phyloP scores from a whole-genome alignment of 2,113 vertebrate genomes.

The Cebidichthys violaceus region DNA sequence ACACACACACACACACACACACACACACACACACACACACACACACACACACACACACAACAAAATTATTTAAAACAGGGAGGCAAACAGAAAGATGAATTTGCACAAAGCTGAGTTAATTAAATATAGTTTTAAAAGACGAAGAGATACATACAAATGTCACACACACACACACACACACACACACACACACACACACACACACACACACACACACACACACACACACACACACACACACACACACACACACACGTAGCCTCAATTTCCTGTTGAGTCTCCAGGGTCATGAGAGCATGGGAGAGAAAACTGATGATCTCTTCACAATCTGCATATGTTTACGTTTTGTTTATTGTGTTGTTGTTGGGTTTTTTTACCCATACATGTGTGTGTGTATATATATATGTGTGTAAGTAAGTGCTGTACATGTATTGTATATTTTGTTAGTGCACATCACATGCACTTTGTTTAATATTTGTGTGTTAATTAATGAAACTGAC shows the following conservation, averaged over 20 bases:
- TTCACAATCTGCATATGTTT: not conserved
- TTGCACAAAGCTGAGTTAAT: not conserved
- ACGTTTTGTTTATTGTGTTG: not conserved
- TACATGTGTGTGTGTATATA: not conserved
- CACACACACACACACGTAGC: slow-evolving; percentile 39
- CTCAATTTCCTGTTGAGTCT: slow-evolving; percentile 67
- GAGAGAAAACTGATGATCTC: slow-evolving; percentile 42
- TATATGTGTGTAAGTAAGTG: not conserved
- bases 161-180: slow-evolving; percentile 25
- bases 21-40: too few relatives aligned
- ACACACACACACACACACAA: too few relatives aligned
- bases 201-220: not conserved
- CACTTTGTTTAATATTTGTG: not conserved
- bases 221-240: slow-evolving; percentile 26
- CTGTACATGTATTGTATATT: not conserved
- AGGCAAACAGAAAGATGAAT: not conserved
- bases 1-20: too few relatives aligned
- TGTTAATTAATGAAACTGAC: slow-evolving; percentile 50
- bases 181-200: slow-evolving; percentile 35
- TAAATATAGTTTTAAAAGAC: not conserved
- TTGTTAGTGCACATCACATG: not conserved
- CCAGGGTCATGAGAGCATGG: slow-evolving; percentile 64
- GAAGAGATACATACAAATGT: not conserved
- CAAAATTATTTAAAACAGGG: too few relatives aligned
- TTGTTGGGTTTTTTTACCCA: not conserved